Evolutionary conservation across 2,888 invertebrate species (phyloP).

Genomic region (Loripinus fragilis): DNA sequence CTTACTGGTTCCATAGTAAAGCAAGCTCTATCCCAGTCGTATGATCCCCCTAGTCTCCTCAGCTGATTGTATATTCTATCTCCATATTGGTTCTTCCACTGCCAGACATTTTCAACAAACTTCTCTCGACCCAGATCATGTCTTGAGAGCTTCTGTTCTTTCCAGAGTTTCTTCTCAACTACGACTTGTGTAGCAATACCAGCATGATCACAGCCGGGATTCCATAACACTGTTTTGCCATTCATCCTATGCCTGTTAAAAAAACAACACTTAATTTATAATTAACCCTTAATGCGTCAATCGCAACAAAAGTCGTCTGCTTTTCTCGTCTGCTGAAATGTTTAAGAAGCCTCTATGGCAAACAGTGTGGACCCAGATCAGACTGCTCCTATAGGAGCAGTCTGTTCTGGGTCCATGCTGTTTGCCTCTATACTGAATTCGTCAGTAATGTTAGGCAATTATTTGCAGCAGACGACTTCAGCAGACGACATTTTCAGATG

Average conservation of each 20-base stretch:
- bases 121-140: slow-evolving; percentile 97
- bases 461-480: too few species aligned
- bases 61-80: slow-evolving; percentile 92
- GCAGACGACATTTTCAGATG: too few species aligned
- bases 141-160: slow-evolving; percentile 92
- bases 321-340: too few species aligned
- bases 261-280: too few species aligned
- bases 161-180: slow-evolving; percentile 97
- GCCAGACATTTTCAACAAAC: slow-evolving; percentile 96
- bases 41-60: slow-evolving; percentile 93
- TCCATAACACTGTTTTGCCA: slow-evolving; percentile 96
- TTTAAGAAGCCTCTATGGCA: too few species aligned
- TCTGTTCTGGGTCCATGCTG: too few species aligned
- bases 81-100: slow-evolving; percentile 95
- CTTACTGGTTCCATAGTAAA: slow-evolving; percentile 98
- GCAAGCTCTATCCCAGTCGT: slow-evolving; percentile 96
- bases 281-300: too few species aligned
- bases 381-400: too few species aligned
- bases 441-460: too few species aligned
- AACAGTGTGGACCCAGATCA: too few species aligned
- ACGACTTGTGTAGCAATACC: slow-evolving; percentile 99
- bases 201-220: slow-evolving; percentile 99
- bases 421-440: too few species aligned
- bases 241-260: slow-evolving; percentile 93
- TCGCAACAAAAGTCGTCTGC: too few species aligned